A percentile compares a stretch with the other conserved stretches of the same genome.
phyloP scores from a whole-genome alignment of 2,888 invertebrate species.

The Philereme transversata region DNA sequence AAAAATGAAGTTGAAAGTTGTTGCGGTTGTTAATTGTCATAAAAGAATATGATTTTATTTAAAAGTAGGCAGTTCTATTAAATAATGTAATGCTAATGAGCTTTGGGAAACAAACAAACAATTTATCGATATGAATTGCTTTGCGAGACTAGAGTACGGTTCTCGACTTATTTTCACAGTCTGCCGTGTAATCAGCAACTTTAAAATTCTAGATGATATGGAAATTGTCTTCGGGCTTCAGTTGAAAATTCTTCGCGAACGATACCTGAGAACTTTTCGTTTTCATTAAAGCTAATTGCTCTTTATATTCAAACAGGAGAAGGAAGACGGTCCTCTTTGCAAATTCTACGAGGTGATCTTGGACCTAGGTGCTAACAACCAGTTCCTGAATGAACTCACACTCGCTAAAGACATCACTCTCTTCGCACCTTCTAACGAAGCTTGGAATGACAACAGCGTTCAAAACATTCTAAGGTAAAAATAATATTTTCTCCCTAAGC shows the following conservation, averaged over 20 bases:
- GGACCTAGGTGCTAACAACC: conserved; percentile 88
- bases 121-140: too few relatives aligned
- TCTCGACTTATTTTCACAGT: neutral
- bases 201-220: neutral
- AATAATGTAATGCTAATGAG: too few relatives aligned
- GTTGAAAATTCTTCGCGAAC: conserved; percentile 4
- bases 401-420: conserved; percentile 90
- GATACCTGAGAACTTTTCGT: conserved; percentile 4
- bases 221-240: conserved; percentile 9
- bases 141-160: neutral
- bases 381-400: conserved; percentile 88
- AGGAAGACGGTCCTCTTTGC: conserved; percentile 86
- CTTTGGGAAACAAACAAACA: too few relatives aligned
- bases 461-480: conserved; percentile 86
- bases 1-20: conserved; percentile 33
- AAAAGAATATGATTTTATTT: neutral
- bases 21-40: neutral
- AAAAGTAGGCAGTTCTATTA: too few relatives aligned
- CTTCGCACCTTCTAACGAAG: conserved; percentile 95
- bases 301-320: conserved; percentile 58
- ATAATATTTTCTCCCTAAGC: conserved; percentile 18
- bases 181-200: neutral
- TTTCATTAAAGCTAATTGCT: conserved; percentile 6
- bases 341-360: conserved; percentile 93
- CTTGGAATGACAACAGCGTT: conserved; percentile 90